phyloP scores from a whole-genome alignment of 2,797 vertebrate genomes.

The Setipinna tenuifilis region DNA sequence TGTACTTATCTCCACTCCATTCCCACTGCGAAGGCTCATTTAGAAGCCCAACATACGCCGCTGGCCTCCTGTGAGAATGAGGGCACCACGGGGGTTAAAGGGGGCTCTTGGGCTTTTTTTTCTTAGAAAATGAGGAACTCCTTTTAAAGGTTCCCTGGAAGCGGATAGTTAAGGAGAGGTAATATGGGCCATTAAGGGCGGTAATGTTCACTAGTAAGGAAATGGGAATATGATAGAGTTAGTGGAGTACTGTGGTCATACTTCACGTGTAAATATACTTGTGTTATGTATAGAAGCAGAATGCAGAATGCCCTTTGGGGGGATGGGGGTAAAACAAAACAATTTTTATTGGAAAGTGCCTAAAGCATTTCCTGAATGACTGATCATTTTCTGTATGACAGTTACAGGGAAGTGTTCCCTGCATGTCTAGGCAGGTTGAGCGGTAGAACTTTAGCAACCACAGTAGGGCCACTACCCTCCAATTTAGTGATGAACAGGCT shows the following conservation, averaged over 20 bases:
- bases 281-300: no score
- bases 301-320: no score
- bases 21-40: constrained; percentile 40
- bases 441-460: neutral
- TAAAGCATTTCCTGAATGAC: neutral
- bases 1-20: constrained; percentile 49
- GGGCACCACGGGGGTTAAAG: neutral
- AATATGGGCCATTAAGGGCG: neutral
- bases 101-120: neutral
- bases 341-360: neutral
- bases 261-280: no score
- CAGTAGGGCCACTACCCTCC: no score
- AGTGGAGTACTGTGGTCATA: no score
- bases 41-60: constrained; percentile 38
- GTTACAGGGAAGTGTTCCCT: neutral
- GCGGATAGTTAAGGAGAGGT: neutral
- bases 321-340: no score
- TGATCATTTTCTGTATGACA: neutral
- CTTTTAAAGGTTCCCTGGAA: neutral
- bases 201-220: neutral
- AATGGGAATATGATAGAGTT: neutral
- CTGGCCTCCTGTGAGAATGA: neutral
- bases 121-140: neutral
- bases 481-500: no score
- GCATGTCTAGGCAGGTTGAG: neutral